Evolutionary conservation across 2,113 vertebrate species (phyloP), one percentile per base, ranked within the genome.

Genomic region (Microtus oregoni): DNA sequence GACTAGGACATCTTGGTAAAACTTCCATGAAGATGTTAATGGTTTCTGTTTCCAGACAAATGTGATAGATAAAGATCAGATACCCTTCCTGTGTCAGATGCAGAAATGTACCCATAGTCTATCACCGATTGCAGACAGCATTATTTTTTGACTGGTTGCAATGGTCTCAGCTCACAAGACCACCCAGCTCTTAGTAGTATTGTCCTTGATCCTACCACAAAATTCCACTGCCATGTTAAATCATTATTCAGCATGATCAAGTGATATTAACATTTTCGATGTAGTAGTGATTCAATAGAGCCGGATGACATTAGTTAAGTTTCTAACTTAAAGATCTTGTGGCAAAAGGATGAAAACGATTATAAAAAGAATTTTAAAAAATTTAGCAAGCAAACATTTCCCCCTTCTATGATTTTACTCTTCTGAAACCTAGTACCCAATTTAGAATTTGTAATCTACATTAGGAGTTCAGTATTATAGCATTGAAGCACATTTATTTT

Each of bases 291-390:
- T 7, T 67, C 61, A 11, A 75, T 70, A 77, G 38, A 96, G 32
- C 44, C 12, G 89, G 9, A 12, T 95, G 3, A 65, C 7, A 87
- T 67, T 0, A 65, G 1, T 11, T 63, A 96, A 55, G 2, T 17
- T 73, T 97, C 4, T 0, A 28, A 26, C 77, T 90, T 5, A n/a
- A 24, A 82, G 20, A 79, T 28, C 97, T 44, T 6, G 89, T 95
- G 61, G 90, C 13, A 20, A 92, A 81, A 89, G 32, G 41, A 41
- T 8, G 32, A 58, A 73, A 65, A 22, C 9, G 81, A 38, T 0
- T 0, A 14, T 28, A 1, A 70, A 70, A 32, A 72, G 24, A 88
- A 26, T 19, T 78, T 58, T 58, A 91, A 91, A 95, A 95, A 85
- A 41, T 7, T 7, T 28, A 86, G 72, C 3, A 5, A 92, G 78